These are phyloP conservation scores for Gorsachius goisagi DNA, from an alignment of 2,113 vertebrate genomes.

Conservation along the genomic window DNA sequence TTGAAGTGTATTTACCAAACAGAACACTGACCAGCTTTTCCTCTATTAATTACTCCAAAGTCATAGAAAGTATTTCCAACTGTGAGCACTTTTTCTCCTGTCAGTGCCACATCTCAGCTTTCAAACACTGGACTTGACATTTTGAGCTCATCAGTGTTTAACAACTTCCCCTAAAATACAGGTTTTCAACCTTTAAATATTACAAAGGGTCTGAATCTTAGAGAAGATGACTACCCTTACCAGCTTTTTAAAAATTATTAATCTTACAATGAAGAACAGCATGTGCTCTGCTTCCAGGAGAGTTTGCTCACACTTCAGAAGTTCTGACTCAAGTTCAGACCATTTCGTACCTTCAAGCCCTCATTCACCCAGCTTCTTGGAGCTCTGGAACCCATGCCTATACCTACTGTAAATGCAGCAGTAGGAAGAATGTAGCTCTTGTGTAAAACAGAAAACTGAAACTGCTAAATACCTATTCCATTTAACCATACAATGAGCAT, in stretches of 20 bases:
- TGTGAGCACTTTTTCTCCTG: not conserved
- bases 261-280: not conserved
- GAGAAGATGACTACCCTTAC: not conserved
- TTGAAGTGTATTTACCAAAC: not conserved
- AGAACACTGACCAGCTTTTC: not conserved
- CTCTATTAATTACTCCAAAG: not conserved
- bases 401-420: not conserved
- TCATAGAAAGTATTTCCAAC: not conserved
- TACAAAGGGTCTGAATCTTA: not conserved
- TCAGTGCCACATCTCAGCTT: rapidly evolving
- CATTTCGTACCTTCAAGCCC: not conserved
- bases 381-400: not conserved
- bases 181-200: not conserved
- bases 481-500: not conserved
- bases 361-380: not conserved
- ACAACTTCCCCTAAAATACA: not conserved
- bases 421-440: not conserved
- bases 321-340: not conserved
- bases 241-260: not conserved
- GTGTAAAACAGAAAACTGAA: not conserved
- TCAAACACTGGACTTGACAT: not conserved
- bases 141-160: not conserved
- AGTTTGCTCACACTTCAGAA: not conserved
- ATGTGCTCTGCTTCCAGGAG: not conserved
- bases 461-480: not conserved